Percentiles rank a stretch among this genome's conserved stretches.
These are phyloP conservation scores for Endomychus coccineus DNA, from an alignment of 2,888 invertebrate genomes.

Conservation along the genomic window DNA sequence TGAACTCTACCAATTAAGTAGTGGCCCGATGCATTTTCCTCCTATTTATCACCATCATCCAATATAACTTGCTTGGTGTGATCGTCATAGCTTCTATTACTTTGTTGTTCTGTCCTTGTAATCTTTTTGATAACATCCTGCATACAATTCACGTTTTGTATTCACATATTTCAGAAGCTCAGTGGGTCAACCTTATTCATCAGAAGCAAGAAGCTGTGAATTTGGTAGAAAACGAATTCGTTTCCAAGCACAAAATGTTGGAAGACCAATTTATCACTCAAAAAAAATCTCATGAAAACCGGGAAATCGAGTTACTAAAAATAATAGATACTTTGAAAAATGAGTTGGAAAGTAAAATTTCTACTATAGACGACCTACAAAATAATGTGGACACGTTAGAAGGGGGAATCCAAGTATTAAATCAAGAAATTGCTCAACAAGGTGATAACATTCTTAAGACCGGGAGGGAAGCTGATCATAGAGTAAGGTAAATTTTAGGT, in stretches of 20 bases:
- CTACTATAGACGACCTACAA: slow-evolving; percentile 41
- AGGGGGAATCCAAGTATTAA: slow-evolving; percentile 43
- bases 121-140: not conserved
- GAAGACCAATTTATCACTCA: slow-evolving; percentile 43
- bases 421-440: slow-evolving; percentile 41
- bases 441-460: slow-evolving; percentile 35
- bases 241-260: slow-evolving; percentile 44
- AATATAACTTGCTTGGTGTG: no score
- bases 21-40: no score
- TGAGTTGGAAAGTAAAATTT: slow-evolving; percentile 38
- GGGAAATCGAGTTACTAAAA: slow-evolving; percentile 42
- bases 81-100: no score
- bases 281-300: slow-evolving; percentile 39
- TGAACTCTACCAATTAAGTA: no score
- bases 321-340: slow-evolving; percentile 41
- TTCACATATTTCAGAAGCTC: slow-evolving; percentile 46
- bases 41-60: no score
- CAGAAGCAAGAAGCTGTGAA: slow-evolving; percentile 57
- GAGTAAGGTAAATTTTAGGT: slow-evolving; percentile 43
- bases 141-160: slow-evolving; percentile 1
- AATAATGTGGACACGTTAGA: slow-evolving; percentile 43
- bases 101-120: no score
- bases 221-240: slow-evolving; percentile 54
- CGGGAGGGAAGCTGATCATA: slow-evolving; percentile 38
- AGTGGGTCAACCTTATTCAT: slow-evolving; percentile 56